phyloP scores from a whole-genome alignment of 2,888 invertebrate species.

The Acleris sparsana region DNA sequence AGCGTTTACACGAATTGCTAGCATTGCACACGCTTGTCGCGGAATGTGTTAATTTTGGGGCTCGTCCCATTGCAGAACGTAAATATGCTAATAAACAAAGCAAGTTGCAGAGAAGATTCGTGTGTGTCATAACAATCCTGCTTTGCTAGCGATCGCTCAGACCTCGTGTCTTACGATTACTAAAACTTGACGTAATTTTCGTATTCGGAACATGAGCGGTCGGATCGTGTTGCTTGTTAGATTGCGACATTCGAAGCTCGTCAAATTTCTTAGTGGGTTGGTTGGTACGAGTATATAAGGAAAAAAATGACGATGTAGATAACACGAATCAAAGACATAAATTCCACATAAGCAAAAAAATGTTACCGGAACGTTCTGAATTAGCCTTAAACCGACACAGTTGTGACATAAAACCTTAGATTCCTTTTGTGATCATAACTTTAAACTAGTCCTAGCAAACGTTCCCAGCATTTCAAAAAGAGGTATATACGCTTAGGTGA shows the following conservation, averaged over 20 bases:
- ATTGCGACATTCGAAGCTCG: constrained; percentile 18
- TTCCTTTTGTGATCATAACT: too few species aligned
- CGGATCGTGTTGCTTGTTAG: constrained; percentile 9
- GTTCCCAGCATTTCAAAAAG: too few species aligned
- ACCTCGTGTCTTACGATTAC: neutral
- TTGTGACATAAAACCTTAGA: too few species aligned
- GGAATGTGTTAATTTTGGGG: constrained; percentile 11
- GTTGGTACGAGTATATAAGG: neutral
- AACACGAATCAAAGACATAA: neutral
- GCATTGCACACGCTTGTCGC: constrained; percentile 15
- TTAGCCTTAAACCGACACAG: too few species aligned
- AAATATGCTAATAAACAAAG: constrained; percentile 16
- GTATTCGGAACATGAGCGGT: constrained; percentile 9
- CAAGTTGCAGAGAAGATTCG: constrained; percentile 6
- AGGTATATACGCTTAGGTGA: too few species aligned
- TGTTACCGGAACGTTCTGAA: too few species aligned
- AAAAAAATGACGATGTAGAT: neutral
- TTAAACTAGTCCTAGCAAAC: too few species aligned
- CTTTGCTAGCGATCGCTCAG: neutral
- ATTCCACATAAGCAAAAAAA: neutral
- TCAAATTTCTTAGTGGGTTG: constrained; percentile 10
- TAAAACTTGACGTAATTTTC: constrained; percentile 20
- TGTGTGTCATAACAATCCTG: constrained; percentile 2
- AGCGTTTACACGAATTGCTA: constrained; percentile 4
- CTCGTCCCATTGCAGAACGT: constrained; percentile 1